Base-by-base conservation (phyloP, 2,113 vertebrate genomes). In the Microtus ochrogaster region DNA sequence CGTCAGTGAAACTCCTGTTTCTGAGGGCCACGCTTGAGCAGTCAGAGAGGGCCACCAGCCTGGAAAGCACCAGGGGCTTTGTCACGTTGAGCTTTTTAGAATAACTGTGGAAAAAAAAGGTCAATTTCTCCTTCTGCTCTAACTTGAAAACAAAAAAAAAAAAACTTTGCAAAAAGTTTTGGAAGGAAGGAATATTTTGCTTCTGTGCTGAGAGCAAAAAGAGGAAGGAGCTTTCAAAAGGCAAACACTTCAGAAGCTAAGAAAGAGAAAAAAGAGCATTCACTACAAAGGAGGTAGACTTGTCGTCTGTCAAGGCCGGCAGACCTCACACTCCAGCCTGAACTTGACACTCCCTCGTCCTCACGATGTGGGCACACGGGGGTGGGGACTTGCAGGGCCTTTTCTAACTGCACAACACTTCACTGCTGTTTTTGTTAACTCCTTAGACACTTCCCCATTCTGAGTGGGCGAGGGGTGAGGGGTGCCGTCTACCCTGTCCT, bases 91-190 rank as follows among this genome's bases (percentile, higher is more conserved):
- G 21, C 13, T 61, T n/a, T 85, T 39, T 21, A 49, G 86, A 94
- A 89, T 63, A 26, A 39, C 36, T 44, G 87, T 22, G 58, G 19
- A 58, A 58, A 58, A 58, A 55, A 83, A 55, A 55, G 41, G 52
- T 7, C 55, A 72, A 91, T 96, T 96, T 86, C 84, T 86, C 93
- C 70, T 65, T 61, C 52, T 82, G 76, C n/a, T 96, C 55, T 83
- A 85, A 79, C 88, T 89, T 74, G 84, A 96, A 92, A 95, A 97
- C 79, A 92, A 95, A 52, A 72, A 88, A 73, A 84, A 93, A 72
- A 5, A 65, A 77, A 91, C 87, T 92, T 92, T 94, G 89, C 84
- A 73, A 76, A 97, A 93, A 96, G n/a, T 89, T 96, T 92, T 68
- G 68, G 72, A 92, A 89, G 94, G 49, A 89, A 93, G 84, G 58